These are phyloP conservation scores for Crax fasciolata DNA, from an alignment of 2,797 vertebrate genomes.

Conservation along the genomic window DNA sequence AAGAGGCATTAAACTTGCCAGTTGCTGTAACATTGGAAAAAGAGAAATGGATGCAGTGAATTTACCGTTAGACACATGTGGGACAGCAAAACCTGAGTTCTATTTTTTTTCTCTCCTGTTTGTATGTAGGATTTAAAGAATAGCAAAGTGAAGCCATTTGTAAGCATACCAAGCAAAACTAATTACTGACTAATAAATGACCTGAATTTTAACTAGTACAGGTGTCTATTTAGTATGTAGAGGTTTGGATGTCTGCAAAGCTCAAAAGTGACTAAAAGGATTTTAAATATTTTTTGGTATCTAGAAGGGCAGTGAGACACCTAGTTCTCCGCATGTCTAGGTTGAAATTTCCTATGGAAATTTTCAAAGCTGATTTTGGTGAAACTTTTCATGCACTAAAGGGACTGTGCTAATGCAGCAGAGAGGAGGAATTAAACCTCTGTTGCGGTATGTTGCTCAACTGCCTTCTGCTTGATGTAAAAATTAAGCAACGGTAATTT, in stretches of 20 bases:
- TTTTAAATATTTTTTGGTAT: background rate
- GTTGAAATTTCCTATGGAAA: background rate
- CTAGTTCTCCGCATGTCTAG: background rate
- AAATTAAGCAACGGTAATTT: background rate
- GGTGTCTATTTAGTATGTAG: background rate
- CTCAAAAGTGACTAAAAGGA: background rate
- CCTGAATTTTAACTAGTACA: background rate
- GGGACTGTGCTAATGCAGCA: background rate
- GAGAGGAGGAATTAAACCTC: background rate
- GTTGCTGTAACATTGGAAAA: background rate
- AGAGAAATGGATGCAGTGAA: background rate
- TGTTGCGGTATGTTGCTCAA: accelerated
- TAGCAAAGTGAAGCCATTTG: background rate
- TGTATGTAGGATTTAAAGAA: background rate
- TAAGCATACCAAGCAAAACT: background rate
- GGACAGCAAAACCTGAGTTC: background rate
- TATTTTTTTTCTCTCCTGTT: background rate
- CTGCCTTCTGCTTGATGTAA: background rate
- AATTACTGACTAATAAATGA: background rate
- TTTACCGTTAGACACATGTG: background rate
- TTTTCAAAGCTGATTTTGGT: background rate
- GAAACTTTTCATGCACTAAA: background rate
- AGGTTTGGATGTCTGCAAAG: background rate
- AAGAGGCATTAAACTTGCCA: background rate
- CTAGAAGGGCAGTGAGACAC: background rate